phyloP scores from a whole-genome alignment of 1,140 invertebrate species.

The Hormaphis cornu region DNA sequence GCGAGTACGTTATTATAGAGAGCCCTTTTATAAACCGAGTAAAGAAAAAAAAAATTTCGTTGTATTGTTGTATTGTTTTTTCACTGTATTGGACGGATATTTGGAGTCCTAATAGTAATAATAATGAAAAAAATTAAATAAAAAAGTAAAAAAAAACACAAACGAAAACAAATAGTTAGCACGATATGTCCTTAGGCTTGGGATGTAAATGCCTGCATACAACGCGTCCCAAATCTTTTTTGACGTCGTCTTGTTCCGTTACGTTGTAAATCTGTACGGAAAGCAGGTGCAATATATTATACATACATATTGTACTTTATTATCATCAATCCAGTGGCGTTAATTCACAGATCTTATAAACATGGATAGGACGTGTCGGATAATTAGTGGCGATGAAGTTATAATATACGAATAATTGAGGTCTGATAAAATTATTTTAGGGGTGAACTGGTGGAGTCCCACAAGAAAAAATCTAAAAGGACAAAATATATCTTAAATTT shows the following conservation, averaged over 20 bases:
- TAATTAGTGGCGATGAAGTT: too few species aligned
- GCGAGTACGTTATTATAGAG: too few species aligned
- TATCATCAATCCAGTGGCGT: too few species aligned
- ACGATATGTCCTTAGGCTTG: not conserved
- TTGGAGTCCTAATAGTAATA: too few species aligned
- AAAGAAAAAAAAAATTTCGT: not conserved
- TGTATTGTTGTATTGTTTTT: not conserved
- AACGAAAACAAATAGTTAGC: not conserved
- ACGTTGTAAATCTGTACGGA: not conserved
- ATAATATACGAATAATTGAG: too few species aligned
- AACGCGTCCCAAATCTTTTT: not conserved
- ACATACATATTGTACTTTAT: not conserved
- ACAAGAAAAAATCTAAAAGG: too few species aligned
- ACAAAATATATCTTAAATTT: too few species aligned
- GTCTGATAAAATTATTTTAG: too few species aligned
- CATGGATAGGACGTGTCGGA: too few species aligned
- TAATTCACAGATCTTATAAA: too few species aligned
- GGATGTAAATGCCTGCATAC: slow-evolving; percentile 8
- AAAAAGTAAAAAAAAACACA: not conserved
- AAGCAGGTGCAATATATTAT: not conserved
- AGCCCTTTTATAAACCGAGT: too few species aligned
- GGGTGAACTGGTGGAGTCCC: too few species aligned
- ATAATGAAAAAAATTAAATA: not conserved
- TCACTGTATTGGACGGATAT: not conserved
- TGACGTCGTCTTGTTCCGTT: not conserved